Evolutionary conservation across 2,888 invertebrate species (phyloP).

Genomic region (Pecten maximus): DNA sequence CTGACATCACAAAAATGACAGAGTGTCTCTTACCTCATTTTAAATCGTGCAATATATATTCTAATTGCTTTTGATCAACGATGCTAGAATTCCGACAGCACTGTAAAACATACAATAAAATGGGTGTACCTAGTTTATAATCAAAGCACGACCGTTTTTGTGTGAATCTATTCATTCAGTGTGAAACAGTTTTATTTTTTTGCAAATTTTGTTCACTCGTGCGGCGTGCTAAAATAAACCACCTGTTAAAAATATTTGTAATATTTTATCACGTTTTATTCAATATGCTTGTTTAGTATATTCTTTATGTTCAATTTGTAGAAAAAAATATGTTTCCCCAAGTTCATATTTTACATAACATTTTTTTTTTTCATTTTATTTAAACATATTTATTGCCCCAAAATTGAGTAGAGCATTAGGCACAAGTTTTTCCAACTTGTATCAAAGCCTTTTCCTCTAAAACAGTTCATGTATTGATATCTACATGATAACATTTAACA

Average conservation of each 20-base stretch:
- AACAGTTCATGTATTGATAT: no score
- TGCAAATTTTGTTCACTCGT: conserved; percentile 4
- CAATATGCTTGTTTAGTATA: no score
- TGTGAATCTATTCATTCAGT: not conserved
- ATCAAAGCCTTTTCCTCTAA: no score
- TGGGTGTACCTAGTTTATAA: not conserved
- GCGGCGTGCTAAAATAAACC: not conserved
- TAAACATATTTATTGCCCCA: no score
- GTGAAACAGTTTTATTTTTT: not conserved
- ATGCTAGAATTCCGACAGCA: not conserved
- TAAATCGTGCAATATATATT: not conserved
- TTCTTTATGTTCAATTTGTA: no score
- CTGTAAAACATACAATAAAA: not conserved
- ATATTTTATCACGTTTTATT: no score
- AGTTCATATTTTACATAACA: no score
- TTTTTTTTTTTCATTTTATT: no score
- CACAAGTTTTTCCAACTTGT: no score
- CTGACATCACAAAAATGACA: not conserved
- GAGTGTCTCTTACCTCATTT: not conserved
- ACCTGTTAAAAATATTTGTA: not conserved
- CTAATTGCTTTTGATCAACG: not conserved
- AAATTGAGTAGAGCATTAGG: no score
- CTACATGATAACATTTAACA: no score
- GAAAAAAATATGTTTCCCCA: no score
- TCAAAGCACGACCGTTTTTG: not conserved